Base-by-base conservation (phyloP, 2,113 vertebrate species). In the Neodontobutis hainanensis region DNA sequence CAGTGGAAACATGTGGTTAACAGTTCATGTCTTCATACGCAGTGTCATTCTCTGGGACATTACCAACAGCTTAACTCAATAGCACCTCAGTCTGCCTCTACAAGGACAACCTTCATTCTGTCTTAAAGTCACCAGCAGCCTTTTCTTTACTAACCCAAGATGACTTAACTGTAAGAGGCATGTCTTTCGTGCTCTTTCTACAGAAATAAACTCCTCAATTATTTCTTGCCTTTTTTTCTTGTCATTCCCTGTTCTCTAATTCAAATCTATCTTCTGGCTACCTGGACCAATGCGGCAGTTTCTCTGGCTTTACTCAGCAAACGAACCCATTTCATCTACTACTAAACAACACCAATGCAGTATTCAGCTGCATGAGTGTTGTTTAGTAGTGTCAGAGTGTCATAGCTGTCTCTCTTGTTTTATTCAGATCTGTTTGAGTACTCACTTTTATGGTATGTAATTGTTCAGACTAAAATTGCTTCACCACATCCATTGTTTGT, bases 91-190 rank as follows among this genome's bases (percentile, higher is more conserved):
- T 80, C 65, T 61, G 77, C 83, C 85, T 77, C 79, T 11, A 75
- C 65, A 46, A 69, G 71, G 63, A 87, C 78, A 55, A 64, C 58
- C 64, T 79, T 88, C 84, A 85, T 88, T 86, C 81, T 91, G 85
- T 92, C 90, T 91, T 90, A 90, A 90, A 82, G 85, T 89, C 92
- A 93, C 92, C 92, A 92, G 91, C 92, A 92, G 92, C 88, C 90
- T 85, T 80, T 81, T 52, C 36, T 73, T 82, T 81, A 78, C 63
- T 44, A 65, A 81, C 62, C 68, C 76, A 80, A 82, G 73, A 81
- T 73, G 78, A 86, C 72, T 78, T 75, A 79, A 69, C 49, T 75
- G 77, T 79, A 80, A 65, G 78, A 67, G 75, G 45, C 19, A 27
- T 27, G 11, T 52, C 63, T 73, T 51, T 64, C 42, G 35, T 53